Conservation (phyloP, 2,113 vertebrate genomes). For the Elephas maximus region DNA sequence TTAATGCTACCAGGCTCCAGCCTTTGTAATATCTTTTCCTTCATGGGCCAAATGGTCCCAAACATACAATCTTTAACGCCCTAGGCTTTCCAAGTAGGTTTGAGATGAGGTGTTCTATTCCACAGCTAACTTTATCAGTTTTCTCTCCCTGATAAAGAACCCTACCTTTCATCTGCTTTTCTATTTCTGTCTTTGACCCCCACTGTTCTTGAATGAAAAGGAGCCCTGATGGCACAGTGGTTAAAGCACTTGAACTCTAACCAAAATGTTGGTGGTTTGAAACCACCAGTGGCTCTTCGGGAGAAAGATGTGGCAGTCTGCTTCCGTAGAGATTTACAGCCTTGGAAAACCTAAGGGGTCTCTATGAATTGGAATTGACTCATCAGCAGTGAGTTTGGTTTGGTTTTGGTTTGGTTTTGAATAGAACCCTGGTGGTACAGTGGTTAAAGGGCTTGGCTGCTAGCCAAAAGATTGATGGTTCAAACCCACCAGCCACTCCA, state of each 20-base stretch:
- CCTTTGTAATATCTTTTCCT: not conserved
- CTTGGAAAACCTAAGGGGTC: not conserved
- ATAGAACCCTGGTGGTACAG: not conserved
- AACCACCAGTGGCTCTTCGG: not conserved
- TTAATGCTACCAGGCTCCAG: not conserved
- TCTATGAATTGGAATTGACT: not conserved
- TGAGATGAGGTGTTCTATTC: not conserved
- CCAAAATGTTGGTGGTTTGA: not conserved
- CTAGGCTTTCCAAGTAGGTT: not conserved
- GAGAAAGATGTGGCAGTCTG: not conserved
- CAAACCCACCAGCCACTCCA: not conserved
- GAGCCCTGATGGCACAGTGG: not conserved
- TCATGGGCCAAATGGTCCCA: accelerated
- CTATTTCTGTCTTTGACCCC: not conserved
- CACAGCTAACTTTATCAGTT: not conserved
- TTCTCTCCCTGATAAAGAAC: not conserved
- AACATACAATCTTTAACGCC: accelerated
- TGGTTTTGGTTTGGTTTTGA: too few species aligned
- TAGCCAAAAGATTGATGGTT: too few species aligned
- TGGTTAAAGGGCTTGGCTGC: not conserved
- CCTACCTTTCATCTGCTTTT: not conserved
- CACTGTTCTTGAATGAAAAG: not conserved
- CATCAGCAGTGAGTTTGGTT: not conserved
- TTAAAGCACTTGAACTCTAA: not conserved
- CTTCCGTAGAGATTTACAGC: not conserved